These are phyloP conservation scores for Heterotilapia buettikoferi DNA, from an alignment of 2,113 vertebrate genomes.

Conservation along the genomic window DNA sequence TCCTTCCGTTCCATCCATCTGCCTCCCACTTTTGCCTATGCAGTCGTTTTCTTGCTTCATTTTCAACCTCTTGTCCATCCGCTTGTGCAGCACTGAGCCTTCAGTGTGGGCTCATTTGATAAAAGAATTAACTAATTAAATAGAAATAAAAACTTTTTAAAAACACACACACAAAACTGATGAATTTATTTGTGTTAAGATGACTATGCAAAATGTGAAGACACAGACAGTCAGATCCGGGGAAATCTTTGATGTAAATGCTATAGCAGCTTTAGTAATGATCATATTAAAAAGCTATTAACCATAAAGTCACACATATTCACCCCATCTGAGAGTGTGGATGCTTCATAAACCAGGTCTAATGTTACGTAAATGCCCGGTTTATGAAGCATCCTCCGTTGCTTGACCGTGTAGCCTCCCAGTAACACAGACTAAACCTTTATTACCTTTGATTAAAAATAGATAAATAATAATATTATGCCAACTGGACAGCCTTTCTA, in stretches of 20 bases:
- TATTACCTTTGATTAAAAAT: neutral
- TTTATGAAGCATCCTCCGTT: neutral
- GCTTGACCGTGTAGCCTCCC: neutral
- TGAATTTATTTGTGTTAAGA: neutral
- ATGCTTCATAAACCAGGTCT: neutral
- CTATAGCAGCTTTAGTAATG: neutral
- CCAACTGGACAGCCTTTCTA: neutral
- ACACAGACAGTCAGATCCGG: neutral
- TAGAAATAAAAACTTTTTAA: neutral
- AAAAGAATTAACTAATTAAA: neutral
- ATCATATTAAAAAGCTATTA: neutral
- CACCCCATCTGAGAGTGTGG: neutral
- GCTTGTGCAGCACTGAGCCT: neutral
- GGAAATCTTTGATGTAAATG: neutral
- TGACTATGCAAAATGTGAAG: neutral
- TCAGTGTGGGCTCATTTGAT: neutral
- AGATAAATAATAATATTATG: neutral
- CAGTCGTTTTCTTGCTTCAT: neutral
- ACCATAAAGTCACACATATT: neutral
- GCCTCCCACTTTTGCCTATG: constrained; percentile 15
- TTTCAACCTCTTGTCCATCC: constrained; percentile 16
- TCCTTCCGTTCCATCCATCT: constrained; percentile 26
- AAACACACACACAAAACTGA: neutral
- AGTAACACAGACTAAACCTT: neutral
- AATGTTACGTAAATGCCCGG: neutral